Percentiles rank a stretch among this genome's conserved stretches.
phyloP scores from a whole-genome alignment of 2,888 invertebrate species.

The Sminthurinus aureus region DNA sequence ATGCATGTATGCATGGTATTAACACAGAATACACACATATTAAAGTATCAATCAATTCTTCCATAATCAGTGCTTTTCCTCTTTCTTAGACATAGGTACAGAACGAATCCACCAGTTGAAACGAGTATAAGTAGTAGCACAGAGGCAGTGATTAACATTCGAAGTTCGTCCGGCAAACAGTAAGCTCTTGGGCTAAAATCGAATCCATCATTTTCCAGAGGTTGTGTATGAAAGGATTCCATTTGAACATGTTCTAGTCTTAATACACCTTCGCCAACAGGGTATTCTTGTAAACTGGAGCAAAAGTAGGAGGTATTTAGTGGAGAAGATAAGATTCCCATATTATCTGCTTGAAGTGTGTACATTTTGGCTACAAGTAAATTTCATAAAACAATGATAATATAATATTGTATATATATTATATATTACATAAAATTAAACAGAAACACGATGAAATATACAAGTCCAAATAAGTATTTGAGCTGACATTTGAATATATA shows the following conservation, averaged over 20 bases:
- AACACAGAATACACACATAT: too few relatives aligned
- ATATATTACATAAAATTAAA: too few relatives aligned
- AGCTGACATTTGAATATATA: too few relatives aligned
- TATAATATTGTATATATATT: too few relatives aligned
- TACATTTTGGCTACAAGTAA: constrained; percentile 34
- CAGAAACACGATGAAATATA: too few relatives aligned
- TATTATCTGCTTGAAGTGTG: constrained; percentile 22
- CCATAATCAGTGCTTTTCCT: constrained; percentile 11
- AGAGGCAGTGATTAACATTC: constrained; percentile 31
- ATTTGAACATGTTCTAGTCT: constrained; percentile 26
- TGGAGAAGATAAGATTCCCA: constrained; percentile 32
- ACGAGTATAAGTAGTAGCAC: constrained; percentile 24
- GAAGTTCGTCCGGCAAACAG: constrained; percentile 32
- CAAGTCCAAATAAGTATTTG: too few relatives aligned
- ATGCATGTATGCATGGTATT: too few relatives aligned
- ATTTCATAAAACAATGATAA: too few relatives aligned
- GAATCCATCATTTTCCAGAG: constrained; percentile 15
- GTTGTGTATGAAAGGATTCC: constrained; percentile 26
- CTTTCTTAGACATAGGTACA: constrained; percentile 23
- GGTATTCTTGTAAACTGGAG: constrained; percentile 25
- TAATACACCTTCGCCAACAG: constrained; percentile 27
- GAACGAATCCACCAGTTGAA: constrained; percentile 26
- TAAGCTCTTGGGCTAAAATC: constrained; percentile 35
- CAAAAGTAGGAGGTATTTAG: constrained; percentile 33
- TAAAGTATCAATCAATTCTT: constrained; percentile 17